These are phyloP conservation scores for Pomacea maculata DNA, from an alignment of 1,140 invertebrate genomes.

Conservation along the genomic window DNA sequence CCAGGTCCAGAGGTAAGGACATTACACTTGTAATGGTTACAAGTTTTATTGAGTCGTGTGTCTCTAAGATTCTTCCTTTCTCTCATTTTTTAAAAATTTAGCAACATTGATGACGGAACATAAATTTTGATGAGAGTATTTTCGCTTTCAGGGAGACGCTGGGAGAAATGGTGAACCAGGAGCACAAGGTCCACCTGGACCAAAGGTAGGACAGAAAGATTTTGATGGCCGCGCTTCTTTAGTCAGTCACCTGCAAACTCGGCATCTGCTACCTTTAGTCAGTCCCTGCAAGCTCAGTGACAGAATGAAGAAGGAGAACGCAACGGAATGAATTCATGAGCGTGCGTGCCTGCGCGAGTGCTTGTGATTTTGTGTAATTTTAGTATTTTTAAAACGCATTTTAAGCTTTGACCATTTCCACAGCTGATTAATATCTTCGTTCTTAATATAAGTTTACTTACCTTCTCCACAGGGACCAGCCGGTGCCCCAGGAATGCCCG, in stretches of 20 bases:
- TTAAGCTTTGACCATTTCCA: not conserved
- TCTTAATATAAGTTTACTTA: slow-evolving; percentile 2
- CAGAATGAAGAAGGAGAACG: too few species aligned
- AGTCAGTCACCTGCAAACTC: too few species aligned
- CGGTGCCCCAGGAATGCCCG: slow-evolving; percentile 48
- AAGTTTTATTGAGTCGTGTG: not conserved
- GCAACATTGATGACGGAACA: too few species aligned
- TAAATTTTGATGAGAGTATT: not conserved
- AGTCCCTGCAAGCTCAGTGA: too few species aligned
- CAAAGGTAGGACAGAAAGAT: slow-evolving; percentile 41
- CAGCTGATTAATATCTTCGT: not conserved
- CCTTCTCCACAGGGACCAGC: slow-evolving; percentile 32
- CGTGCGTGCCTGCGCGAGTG: too few species aligned
- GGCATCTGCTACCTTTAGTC: too few species aligned
- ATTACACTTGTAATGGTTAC: not conserved
- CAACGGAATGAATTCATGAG: too few species aligned
- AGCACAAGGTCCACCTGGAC: slow-evolving; percentile 42
- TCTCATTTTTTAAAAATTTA: not conserved
- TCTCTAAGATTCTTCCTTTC: not conserved
- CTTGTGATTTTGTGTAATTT: too few species aligned
- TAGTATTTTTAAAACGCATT: not conserved
- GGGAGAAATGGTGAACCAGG: slow-evolving; percentile 53
- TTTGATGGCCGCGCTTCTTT: too few species aligned
- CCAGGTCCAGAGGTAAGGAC: slow-evolving; percentile 43
- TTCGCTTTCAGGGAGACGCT: slow-evolving; percentile 40